These are phyloP conservation scores for Chironomus riparius DNA, from an alignment of 2,888 invertebrate species.

Conservation along the genomic window DNA sequence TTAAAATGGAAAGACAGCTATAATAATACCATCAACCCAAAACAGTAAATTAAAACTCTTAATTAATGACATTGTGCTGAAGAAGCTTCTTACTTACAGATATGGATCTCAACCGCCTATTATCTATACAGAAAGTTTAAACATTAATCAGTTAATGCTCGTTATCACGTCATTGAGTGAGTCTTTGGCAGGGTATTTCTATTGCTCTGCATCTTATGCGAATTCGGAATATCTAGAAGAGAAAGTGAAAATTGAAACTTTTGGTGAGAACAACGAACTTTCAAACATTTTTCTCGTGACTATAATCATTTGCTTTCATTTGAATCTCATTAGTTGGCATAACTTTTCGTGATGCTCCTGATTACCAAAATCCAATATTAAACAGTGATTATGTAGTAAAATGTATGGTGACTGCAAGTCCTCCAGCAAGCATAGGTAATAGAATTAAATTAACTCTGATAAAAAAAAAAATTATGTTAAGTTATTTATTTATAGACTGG, in stretches of 20 bases:
- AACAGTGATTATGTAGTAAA: constrained; percentile 66
- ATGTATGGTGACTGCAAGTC: constrained; percentile 78
- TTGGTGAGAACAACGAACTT: constrained; percentile 33
- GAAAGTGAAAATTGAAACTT: constrained; percentile 62
- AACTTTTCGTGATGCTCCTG: constrained; percentile 77
- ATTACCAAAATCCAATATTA: constrained; percentile 69
- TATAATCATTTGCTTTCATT: too few species aligned
- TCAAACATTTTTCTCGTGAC: too few species aligned
- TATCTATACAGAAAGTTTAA: constrained; percentile 59
- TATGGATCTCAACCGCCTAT: constrained; percentile 45
- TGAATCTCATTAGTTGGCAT: constrained; percentile 50
- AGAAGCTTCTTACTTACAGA: constrained; percentile 34
- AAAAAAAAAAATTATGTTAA: background rate
- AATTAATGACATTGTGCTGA: background rate
- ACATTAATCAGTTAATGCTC: constrained; percentile 56
- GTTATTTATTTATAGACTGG: constrained; percentile 28
- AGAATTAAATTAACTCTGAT: constrained; percentile 1
- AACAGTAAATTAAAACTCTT: constrained; percentile 47
- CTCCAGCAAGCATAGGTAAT: constrained; percentile 68
- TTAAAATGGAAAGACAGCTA: constrained; percentile 72
- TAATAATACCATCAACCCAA: constrained; percentile 57
- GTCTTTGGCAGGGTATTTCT: constrained; percentile 71
- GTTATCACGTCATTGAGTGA: constrained; percentile 66
- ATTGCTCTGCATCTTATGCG: constrained; percentile 73
- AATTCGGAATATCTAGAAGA: constrained; percentile 55